A percentile compares a stretch with the other conserved stretches of the same genome.
Evolutionary conservation across 2,888 invertebrate species (phyloP).

Genomic region (Drosophila macrospina): DNA sequence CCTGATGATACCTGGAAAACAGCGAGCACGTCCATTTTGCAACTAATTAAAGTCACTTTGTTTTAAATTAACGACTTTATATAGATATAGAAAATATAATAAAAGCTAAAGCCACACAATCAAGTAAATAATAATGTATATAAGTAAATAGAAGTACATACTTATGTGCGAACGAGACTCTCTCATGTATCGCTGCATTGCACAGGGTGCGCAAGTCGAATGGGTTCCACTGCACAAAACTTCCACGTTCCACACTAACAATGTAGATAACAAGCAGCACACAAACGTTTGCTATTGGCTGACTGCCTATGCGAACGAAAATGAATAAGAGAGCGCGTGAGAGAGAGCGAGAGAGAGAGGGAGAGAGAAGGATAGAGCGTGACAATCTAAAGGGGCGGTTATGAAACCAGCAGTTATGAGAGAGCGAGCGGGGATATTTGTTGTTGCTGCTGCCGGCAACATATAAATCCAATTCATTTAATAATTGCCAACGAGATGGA

Average conservation of each 20-base stretch:
- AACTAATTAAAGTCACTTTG: slow-evolving; percentile 62
- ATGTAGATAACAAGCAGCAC: slow-evolving; percentile 61
- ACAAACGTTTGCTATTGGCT: slow-evolving; percentile 62
- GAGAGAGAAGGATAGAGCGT: slow-evolving; percentile 19
- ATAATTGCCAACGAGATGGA: slow-evolving; percentile 85
- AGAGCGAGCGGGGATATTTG: slow-evolving; percentile 11
- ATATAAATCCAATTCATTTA: slow-evolving; percentile 84
- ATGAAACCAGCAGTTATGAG: slow-evolving; percentile 12
- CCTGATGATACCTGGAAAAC: background rate
- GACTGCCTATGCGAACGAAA: slow-evolving; percentile 7
- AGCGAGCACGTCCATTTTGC: slow-evolving; percentile 42
- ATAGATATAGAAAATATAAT: slow-evolving; percentile 33
- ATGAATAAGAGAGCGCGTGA: slow-evolving; percentile 1
- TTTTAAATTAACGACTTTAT: slow-evolving; percentile 55
- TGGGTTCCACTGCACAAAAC: slow-evolving; percentile 60
- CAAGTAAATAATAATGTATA: slow-evolving; percentile 21
- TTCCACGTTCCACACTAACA: slow-evolving; percentile 78
- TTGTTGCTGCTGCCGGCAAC: slow-evolving; percentile 51
- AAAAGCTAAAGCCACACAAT: slow-evolving; percentile 19
- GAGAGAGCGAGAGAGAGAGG: slow-evolving; percentile 11
- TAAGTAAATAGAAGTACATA: background rate
- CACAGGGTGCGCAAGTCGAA: slow-evolving; percentile 40
- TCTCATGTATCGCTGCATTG: slow-evolving; percentile 11
- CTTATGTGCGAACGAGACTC: slow-evolving; percentile 2
- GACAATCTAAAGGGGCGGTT: slow-evolving; percentile 48